Evolutionary conservation across 2,797 vertebrate species (phyloP), one percentile per base, ranked within the genome.

Genomic region (Anguilla megastoma): DNA sequence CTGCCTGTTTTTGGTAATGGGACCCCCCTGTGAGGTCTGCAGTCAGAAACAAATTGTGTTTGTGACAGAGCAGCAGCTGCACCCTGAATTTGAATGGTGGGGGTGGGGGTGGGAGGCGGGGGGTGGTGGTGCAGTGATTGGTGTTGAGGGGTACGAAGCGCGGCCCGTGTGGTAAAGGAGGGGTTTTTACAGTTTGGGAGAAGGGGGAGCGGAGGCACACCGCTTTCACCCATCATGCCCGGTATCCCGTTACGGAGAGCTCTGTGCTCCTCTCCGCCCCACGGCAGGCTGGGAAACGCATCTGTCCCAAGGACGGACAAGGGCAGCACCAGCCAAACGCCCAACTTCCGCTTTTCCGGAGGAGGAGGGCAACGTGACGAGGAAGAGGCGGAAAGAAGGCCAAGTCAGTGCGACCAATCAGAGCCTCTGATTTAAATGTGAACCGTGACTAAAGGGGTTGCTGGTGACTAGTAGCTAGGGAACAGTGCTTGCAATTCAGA

Each of bases 251-350:
- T 99, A 98, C 98, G 95, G 60, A 91, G 93, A 94, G 95, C 95
- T 97, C 97, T 98, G 97, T 97, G 98, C 97, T 97, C 97, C 98
- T 98, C 98, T 98, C 97, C 93, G 91, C 95, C 96, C 96, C 95
- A 96, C 96, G 89, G 96, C 94, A 93, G 95, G 93, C 91, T 91
- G 93, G 95, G 96, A 94, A 92, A 96, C 92, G 91, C 92, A 96
- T 97, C 94, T 96, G 96, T 95, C 96, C 96, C 98, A 99, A 99
- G 98, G 98, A 94, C 98, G 93, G 96, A 94, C 97, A 99, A 97
- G 98, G 97, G 97, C 97, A 97, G 93, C 66, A 52, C 48, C 41
- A 2, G 36, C 86, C 88, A 89, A 82, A 76, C 84, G 10, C 87
- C 18, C 33, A 30, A 58, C 14, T 3, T 58, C 74, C 60, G 3